These are phyloP conservation scores for Euzophera pinguis DNA, from an alignment of 2,888 invertebrate genomes.

Conservation along the genomic window DNA sequence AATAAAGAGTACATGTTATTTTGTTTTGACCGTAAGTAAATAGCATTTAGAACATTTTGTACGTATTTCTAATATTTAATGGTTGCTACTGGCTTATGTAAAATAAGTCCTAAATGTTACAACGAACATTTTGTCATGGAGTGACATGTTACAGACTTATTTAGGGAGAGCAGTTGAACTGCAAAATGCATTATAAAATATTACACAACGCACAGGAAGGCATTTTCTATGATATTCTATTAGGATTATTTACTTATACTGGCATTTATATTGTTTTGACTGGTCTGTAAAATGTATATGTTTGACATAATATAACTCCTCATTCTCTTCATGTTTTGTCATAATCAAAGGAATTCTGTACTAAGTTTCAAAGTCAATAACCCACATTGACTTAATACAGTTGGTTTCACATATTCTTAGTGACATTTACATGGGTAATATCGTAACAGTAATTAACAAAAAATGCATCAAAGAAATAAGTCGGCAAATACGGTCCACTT, in stretches of 20 bases:
- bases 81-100: conserved; percentile 5
- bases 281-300: background rate
- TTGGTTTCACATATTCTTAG: too few relatives aligned
- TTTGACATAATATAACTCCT: background rate
- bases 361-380: too few relatives aligned
- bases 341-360: too few relatives aligned
- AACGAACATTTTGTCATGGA: conserved; percentile 17
- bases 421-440: too few relatives aligned
- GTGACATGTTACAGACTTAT: conserved; percentile 6
- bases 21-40: conserved; percentile 8
- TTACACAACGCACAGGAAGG: conserved; percentile 2
- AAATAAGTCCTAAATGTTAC: conserved; percentile 17
- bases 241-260: background rate
- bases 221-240: background rate
- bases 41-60: conserved; percentile 2
- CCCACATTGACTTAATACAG: too few relatives aligned
- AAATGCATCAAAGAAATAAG: too few relatives aligned
- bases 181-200: conserved; percentile 10
- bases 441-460: too few relatives aligned
- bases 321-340: too few relatives aligned
- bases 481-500: too few relatives aligned
- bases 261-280: conserved; percentile 5
- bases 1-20: conserved; percentile 1
- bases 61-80: conserved; percentile 7
- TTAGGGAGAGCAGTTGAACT: conserved; percentile 2